Evolutionary conservation across 2,113 vertebrate species (phyloP).

Genomic region (Oceanodroma tethys): DNA sequence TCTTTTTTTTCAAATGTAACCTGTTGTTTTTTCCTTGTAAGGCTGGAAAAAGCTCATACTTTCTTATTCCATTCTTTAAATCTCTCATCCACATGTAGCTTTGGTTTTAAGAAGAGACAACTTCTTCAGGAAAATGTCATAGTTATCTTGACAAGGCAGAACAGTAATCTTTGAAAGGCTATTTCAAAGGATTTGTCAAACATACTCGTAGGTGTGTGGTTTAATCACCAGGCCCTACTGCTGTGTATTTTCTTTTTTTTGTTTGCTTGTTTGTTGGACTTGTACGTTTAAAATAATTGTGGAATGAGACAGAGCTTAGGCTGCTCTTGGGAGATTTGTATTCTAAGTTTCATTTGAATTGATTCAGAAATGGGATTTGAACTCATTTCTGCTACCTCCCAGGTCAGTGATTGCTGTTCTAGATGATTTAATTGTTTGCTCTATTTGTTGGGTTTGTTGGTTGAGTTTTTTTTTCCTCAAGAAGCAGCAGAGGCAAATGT

Average conservation of each 20-base stretch:
- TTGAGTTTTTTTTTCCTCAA: background rate
- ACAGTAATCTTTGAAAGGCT: background rate
- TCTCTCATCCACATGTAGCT: background rate
- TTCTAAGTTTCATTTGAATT: background rate
- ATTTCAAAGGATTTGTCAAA: background rate
- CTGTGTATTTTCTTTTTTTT: background rate
- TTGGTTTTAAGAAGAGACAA: background rate
- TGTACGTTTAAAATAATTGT: background rate
- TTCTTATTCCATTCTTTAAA: background rate
- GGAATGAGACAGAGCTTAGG: background rate
- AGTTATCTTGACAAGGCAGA: background rate
- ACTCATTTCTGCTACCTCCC: background rate
- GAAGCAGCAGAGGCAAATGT: background rate
- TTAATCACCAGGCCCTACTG: background rate
- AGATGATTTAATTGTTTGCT: background rate
- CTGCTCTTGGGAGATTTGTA: background rate
- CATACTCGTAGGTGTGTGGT: background rate
- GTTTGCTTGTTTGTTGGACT: too few species aligned
- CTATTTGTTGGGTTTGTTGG: rapidly evolving
- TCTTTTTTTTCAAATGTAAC: background rate
- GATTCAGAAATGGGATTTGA: background rate
- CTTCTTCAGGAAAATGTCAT: background rate
- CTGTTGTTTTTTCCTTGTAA: background rate
- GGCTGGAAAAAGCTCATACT: background rate
- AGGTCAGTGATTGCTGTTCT: background rate